These are phyloP conservation scores for Drosophila falleni DNA, from an alignment of 2,888 invertebrate genomes.

Conservation along the genomic window DNA sequence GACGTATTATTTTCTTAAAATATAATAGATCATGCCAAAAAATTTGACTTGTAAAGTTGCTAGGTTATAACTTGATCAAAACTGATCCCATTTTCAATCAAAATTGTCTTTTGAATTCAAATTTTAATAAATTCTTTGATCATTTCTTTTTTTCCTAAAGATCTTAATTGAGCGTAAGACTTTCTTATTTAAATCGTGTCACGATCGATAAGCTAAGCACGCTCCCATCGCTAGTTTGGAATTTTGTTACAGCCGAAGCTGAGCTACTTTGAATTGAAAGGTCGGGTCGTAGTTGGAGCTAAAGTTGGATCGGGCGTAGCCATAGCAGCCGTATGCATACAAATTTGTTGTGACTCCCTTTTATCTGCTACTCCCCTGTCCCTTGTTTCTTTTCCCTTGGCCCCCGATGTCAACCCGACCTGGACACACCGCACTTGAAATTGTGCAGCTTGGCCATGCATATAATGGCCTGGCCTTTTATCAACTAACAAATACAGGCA, in stretches of 20 bases:
- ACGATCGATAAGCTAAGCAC: background rate
- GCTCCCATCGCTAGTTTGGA: background rate
- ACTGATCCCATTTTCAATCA: too few relatives aligned
- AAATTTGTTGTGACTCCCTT: conserved; percentile 68
- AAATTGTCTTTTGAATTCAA: too few relatives aligned
- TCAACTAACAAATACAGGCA: conserved; percentile 79
- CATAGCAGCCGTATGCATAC: conserved; percentile 81
- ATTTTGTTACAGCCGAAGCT: conserved; percentile 21
- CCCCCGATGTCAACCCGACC: conserved; percentile 30
- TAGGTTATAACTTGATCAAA: too few relatives aligned
- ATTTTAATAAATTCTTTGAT: too few relatives aligned
- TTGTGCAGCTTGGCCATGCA: conserved; percentile 80
- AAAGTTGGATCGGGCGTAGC: conserved; percentile 56
- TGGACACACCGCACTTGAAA: conserved; percentile 74
- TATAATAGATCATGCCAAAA: too few relatives aligned
- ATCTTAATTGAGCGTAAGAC: too few relatives aligned
- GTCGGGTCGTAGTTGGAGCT: conserved; percentile 64
- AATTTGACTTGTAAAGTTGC: too few relatives aligned
- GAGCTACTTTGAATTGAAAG: conserved; percentile 83
- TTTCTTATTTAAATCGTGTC: background rate
- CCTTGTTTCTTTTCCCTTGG: background rate
- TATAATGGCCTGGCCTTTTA: conserved; percentile 82
- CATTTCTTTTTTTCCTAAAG: too few relatives aligned
- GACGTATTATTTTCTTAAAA: too few relatives aligned
- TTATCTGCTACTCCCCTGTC: background rate